Evolutionary conservation across 2,888 invertebrate genomes (phyloP), one percentile per base, ranked within the genome.

Genomic region (Eristalis pertinax): DNA sequence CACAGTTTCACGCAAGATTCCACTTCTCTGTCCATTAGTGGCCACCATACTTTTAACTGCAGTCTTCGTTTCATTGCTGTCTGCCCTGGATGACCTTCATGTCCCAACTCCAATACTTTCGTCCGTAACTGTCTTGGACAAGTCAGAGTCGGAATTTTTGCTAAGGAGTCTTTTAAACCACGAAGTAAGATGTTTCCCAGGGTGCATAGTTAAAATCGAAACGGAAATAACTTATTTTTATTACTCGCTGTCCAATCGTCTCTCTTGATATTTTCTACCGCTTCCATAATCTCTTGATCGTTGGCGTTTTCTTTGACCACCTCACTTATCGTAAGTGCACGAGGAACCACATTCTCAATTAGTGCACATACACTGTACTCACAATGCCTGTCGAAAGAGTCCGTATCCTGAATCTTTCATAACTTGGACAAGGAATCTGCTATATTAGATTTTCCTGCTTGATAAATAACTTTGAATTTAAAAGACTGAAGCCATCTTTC

Each of bases 321-420:
- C 50, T 74, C 74, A 35, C 64, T 74, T 56, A 74, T 64, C 56
- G 56, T 74, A 50, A 74, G 74, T 64, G 74, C 74, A 22, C 29
- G 74, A 4, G 65, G 56, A 64, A 74, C 50, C 56, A 50, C 29
- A 56, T 64, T 64, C 32, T 74, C 74, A 29, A 74, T 64, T 26
- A 67, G n/a, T 73, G 73, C 73, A 64, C 74, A 74, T 10, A 74
- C 74, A 32, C 64, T 64, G 56, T 74, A 74, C 32, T 64, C 74
- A 56, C 73, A 73, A 73, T 73, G 62, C 43, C 43, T 73, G 63
- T 73, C 62, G n/a, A 63, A 63, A 56, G 69, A 69, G 58, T 58
- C 19, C 11, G 35, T 67, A 38, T 67, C 24, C 5, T 60, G 11
- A 26, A 60, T 60, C 15, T 60, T 60, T 5, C 60, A 60, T 26